These are phyloP conservation scores for Phylloscopus trochilus DNA, from an alignment of 2,113 vertebrate genomes.

Conservation along the genomic window DNA sequence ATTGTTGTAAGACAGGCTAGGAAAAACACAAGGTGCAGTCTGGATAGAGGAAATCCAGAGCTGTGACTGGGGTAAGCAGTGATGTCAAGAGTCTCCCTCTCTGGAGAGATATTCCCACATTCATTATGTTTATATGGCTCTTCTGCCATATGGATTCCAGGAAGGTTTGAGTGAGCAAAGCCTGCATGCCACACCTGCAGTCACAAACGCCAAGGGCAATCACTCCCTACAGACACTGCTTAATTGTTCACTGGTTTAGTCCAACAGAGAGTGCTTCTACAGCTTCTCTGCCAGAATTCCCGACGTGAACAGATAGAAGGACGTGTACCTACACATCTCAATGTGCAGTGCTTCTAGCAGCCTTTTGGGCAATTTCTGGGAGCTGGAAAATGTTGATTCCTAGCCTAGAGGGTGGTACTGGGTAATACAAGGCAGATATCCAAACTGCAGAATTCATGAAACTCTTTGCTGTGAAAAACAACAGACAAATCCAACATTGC, in stretches of 20 bases:
- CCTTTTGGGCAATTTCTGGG: conserved; percentile 77
- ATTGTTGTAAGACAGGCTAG: background rate
- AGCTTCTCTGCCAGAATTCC: conserved; percentile 48
- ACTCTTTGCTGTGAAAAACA: conserved; percentile 83
- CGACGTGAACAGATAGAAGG: conserved; percentile 4
- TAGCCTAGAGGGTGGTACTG: conserved; percentile 78
- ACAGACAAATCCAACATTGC: conserved; percentile 83
- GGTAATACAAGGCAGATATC: conserved; percentile 82
- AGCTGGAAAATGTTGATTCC: conserved; percentile 74
- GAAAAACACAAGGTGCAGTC: background rate
- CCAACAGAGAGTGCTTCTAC: conserved; percentile 38
- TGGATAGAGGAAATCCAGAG: background rate
- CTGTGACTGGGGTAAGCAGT: background rate
- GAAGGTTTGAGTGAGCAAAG: background rate
- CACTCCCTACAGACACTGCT: conserved; percentile 16
- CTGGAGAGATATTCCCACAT: background rate
- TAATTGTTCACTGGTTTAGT: conserved; percentile 57
- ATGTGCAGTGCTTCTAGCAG: conserved; percentile 64
- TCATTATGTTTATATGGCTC: background rate
- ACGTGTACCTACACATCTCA: conserved; percentile 37
- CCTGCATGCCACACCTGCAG: background rate
- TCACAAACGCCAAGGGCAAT: conserved; percentile 32
- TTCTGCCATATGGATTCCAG: background rate
- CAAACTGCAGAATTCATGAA: conserved; percentile 81
- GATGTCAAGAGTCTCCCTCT: background rate